Base-by-base conservation (phyloP, 1,140 invertebrate genomes). In the Drosophila funebris region DNA sequence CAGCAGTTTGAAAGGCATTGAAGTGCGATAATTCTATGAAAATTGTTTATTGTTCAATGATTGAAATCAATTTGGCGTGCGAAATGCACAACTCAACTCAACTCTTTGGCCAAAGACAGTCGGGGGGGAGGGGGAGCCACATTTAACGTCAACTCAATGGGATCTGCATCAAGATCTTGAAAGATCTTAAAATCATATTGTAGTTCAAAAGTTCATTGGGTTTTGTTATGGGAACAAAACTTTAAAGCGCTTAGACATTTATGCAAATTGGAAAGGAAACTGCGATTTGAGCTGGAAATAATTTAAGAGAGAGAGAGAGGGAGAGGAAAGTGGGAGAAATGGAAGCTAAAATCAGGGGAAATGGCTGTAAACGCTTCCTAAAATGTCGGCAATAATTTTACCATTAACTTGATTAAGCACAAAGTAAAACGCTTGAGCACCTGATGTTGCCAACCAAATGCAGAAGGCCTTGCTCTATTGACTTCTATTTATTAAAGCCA, bases 51-150 rank as follows among this genome's bases (percentile, higher is more conserved):
- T 83, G 76, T 83, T 76, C 76, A 52, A 46, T 84, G 81, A 84
- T 84, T 84, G 73, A 84, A 80, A 73, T 85, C 80, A 85, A 84
- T 85, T 85, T 85, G 76, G 63, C 61, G 60, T 83, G 80, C 54
- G 57, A 75, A 75, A 60, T 43, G 20, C 5, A 24, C n/a, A 61
- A 29, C 33, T 14, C n/a, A 63, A 22, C 36, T 14, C n/a, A 63
- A 22, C 36, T 36, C 33, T 13, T 36, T 36, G 33, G 33, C 33
- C 33, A 36, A 31, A 31, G 7, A 31, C 39, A n/a, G n/a, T n/a
- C n/a, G n/a, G n/a, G n/a, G n/a, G n/a, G n/a, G n/a, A n/a, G n/a
- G n/a, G n/a, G n/a, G n/a, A n/a, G n/a, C n/a, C n/a, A 36, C 22
- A 20, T 44, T 66, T 52, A 54, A 56, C 41, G 62, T 31, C 54